phyloP scores from a whole-genome alignment of 2,888 invertebrate species.

The Alsophila aescularia region DNA sequence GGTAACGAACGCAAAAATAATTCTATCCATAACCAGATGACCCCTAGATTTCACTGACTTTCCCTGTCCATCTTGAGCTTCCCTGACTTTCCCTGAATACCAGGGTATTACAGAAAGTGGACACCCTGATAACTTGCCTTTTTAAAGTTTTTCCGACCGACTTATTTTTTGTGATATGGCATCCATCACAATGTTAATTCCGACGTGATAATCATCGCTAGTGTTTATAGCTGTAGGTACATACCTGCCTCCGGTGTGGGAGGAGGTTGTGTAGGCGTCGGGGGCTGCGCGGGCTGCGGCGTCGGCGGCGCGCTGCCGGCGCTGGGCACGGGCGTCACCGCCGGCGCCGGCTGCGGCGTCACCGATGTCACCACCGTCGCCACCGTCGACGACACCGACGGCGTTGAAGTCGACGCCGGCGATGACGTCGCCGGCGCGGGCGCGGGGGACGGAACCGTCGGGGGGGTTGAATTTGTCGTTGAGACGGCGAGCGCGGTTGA shows the following conservation, averaged over 20 bases:
- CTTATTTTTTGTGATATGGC: too few relatives aligned
- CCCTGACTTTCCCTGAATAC: too few relatives aligned
- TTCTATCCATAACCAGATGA: too few relatives aligned
- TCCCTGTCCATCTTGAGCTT: too few relatives aligned
- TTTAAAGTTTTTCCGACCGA: too few relatives aligned
- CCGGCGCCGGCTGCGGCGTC: slow-evolving; percentile 32
- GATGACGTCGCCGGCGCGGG: slow-evolving; percentile 30
- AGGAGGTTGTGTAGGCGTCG: slow-evolving; percentile 65
- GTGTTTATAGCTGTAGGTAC: slow-evolving; percentile 39
- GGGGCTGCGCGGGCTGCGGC: slow-evolving; percentile 65
- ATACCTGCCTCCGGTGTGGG: slow-evolving; percentile 72
- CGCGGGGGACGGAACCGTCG: slow-evolving; percentile 38
- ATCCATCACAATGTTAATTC: too few relatives aligned
- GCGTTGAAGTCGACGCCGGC: slow-evolving; percentile 27
- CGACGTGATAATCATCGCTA: too few relatives aligned
- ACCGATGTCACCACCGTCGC: slow-evolving; percentile 24
- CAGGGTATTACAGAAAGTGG: too few relatives aligned
- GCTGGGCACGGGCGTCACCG: slow-evolving; percentile 37
- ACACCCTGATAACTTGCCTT: too few relatives aligned
- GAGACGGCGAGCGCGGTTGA: slow-evolving; percentile 29
- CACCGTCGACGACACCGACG: slow-evolving; percentile 23
- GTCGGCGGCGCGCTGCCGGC: slow-evolving; percentile 60
- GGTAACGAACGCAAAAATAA: too few relatives aligned
- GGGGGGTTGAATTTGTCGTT: slow-evolving; percentile 17
- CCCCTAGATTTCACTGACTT: too few relatives aligned